Evolutionary conservation across 2,113 vertebrate genomes (phyloP).

Genomic region (Stegostoma tigrinum): DNA sequence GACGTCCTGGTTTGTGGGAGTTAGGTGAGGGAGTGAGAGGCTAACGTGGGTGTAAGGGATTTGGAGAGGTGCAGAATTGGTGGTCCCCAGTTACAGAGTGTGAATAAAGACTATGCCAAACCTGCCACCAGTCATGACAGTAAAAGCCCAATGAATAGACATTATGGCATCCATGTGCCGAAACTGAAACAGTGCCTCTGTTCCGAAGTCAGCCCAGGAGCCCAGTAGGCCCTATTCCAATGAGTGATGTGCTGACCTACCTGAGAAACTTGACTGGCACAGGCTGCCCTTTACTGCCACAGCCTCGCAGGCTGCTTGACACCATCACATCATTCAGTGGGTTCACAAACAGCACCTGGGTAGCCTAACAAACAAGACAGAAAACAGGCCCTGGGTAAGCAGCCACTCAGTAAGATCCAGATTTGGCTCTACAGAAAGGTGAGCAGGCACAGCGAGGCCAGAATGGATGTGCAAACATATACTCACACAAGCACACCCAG

Average conservation of each 20-base stretch:
- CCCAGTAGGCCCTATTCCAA: too few species aligned
- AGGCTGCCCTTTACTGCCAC: slow-evolving; percentile 65
- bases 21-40: too few species aligned
- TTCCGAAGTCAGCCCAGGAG: too few species aligned
- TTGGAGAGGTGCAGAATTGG: too few species aligned
- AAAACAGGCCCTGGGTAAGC: background rate
- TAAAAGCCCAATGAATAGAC: too few species aligned
- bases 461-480: background rate
- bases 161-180: too few species aligned
- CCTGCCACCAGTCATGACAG: too few species aligned
- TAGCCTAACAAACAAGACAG: slow-evolving; percentile 59
- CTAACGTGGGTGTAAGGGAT: too few species aligned
- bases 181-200: too few species aligned
- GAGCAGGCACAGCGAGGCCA: background rate
- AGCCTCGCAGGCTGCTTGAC: slow-evolving; percentile 73
- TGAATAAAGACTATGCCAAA: too few species aligned
- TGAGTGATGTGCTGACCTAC: slow-evolving; percentile 52
- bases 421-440: background rate
- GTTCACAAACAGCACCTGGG: slow-evolving; percentile 81
- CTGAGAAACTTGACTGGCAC: slow-evolving; percentile 71
- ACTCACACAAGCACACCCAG: background rate
- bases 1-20: background rate
- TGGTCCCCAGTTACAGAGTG: too few species aligned
- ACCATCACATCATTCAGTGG: slow-evolving; percentile 72
- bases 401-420: background rate